Percentiles rank a stretch among this genome's conserved stretches.
Evolutionary conservation across 2,797 vertebrate genomes (phyloP).

Genomic region (Spinibarbus caldwelli): DNA sequence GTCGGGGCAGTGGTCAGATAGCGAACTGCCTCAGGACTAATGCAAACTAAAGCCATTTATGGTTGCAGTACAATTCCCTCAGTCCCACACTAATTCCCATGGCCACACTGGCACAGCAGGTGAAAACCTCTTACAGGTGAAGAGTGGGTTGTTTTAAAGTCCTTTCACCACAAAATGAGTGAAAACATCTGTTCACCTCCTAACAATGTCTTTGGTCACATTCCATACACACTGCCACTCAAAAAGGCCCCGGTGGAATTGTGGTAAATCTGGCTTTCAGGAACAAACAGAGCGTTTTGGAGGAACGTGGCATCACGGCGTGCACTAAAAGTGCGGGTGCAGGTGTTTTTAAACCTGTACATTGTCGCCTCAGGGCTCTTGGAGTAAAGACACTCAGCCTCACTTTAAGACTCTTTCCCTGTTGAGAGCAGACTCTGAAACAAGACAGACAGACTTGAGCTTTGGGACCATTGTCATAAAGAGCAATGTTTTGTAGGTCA

Average conservation of each 20-base stretch:
- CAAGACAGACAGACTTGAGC: conserved; percentile 44
- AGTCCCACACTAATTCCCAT: neutral
- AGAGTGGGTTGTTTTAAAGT: conserved; percentile 70
- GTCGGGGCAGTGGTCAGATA: conserved; percentile 86
- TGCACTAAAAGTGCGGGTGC: conserved; percentile 73
- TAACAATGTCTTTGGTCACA: conserved; percentile 80
- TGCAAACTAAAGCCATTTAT: conserved; percentile 87
- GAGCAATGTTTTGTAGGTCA: conserved; percentile 46
- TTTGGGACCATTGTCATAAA: conserved; percentile 38
- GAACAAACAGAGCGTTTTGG: conserved; percentile 79
- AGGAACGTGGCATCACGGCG: conserved; percentile 72
- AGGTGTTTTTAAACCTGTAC: conserved; percentile 41
- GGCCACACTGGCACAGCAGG: neutral
- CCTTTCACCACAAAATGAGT: conserved; percentile 25
- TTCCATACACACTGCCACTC: conserved; percentile 71
- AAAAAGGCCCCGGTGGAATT: conserved; percentile 67
- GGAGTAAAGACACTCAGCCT: conserved; percentile 38
- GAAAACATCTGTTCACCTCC: conserved; percentile 43
- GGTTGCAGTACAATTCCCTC: conserved; percentile 57
- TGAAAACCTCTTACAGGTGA: conserved; percentile 79
- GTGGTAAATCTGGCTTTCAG: conserved; percentile 82
- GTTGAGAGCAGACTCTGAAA: conserved; percentile 44
- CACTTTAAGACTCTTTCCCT: conserved; percentile 53
- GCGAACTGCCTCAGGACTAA: conserved; percentile 82
- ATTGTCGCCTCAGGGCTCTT: conserved; percentile 48